Evolutionary conservation across 2,888 invertebrate genomes (phyloP), one percentile per base, ranked within the genome.

Genomic region (Baronia brevicornis): DNA sequence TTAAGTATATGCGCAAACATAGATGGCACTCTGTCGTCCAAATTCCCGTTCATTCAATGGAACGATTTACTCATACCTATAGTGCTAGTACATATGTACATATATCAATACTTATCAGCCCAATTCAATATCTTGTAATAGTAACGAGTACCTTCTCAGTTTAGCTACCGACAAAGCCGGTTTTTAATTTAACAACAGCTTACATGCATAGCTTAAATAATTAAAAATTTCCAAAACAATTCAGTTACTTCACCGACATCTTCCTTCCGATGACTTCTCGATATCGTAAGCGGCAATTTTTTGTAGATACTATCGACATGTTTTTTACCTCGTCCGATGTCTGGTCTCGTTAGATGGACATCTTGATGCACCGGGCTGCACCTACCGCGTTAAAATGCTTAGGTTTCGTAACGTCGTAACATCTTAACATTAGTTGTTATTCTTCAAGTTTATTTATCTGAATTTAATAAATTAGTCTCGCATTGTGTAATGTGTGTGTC

Each of bases 351-450:
- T 43, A 37, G 47, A 48, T 44, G 38, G 46, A 50, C 51, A 44
- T 44, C 52, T 59, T 54, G 60, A 60, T 59, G 56, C 50, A 54
- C 47, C 39, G 35, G 43, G 39, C 44, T 49, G 44, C 41, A 51
- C 52, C 51, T 53, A 52, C 52, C 9, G 48, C 42, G 50, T n/a
- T n/a, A 52, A 52, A 46, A 47, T 51, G 67, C 66, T 67, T 48
- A 50, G 63, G 57, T 77, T 70, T 52, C 60, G 72, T 64, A 73
- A 75, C 65, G 51, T 53, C 66, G 66, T 65, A 48, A 68, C n/a
- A n/a, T n/a, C n/a, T n/a, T n/a, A n/a, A n/a, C n/a, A n/a, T n/a
- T n/a, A n/a, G n/a, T n/a, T n/a, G n/a, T n/a, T n/a, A n/a, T n/a
- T n/a, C n/a, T n/a, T n/a, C n/a, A n/a, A n/a, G n/a, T n/a, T n/a